Conservation (phyloP, 2,113 vertebrate species). For the Neopipo cinnamomea region DNA sequence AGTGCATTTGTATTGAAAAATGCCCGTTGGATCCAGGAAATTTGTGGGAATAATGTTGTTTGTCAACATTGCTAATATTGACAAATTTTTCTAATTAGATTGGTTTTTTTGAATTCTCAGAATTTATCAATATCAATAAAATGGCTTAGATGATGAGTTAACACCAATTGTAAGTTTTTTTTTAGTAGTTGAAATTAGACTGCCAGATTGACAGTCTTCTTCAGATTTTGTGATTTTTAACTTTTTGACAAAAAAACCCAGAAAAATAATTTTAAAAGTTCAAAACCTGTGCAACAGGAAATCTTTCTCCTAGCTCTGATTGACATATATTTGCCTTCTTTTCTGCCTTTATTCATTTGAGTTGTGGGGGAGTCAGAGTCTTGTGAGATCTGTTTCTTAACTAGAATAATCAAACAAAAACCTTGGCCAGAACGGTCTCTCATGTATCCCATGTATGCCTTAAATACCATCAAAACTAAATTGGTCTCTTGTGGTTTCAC, state of each 20-base stretch:
- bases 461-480: background rate
- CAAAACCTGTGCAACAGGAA: background rate
- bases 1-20: background rate
- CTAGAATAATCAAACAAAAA: background rate
- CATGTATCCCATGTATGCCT: background rate
- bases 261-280: background rate
- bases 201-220: background rate
- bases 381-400: background rate
- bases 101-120: background rate
- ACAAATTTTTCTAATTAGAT: background rate
- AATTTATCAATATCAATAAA: background rate
- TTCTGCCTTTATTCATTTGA: background rate
- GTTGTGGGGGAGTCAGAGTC: background rate
- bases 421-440: background rate
- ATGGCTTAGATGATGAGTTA: background rate
- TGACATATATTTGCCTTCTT: background rate
- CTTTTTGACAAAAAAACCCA: background rate
- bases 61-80: background rate
- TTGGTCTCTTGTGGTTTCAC: background rate
- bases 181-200: background rate
- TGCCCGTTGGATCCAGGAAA: background rate
- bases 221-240: background rate
- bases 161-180: background rate
- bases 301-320: background rate
- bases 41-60: background rate